A percentile compares a stretch with the other conserved stretches of the same genome.
phyloP scores from a whole-genome alignment of 2,113 vertebrate species.

The Forbesichthys papilliferus region DNA sequence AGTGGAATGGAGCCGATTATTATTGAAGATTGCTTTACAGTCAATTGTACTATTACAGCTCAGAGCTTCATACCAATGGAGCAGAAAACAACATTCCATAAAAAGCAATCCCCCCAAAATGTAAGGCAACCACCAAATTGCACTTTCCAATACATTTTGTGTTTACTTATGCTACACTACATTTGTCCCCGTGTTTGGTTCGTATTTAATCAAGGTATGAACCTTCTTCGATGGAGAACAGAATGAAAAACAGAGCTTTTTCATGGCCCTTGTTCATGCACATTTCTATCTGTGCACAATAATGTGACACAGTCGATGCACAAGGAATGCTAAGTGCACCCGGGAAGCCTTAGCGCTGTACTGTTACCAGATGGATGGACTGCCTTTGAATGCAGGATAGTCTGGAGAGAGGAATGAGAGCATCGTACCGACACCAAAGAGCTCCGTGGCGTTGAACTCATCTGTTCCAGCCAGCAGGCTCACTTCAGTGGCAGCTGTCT shows the following conservation, averaged over 20 bases:
- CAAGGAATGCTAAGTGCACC: constrained; percentile 51
- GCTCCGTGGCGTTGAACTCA: constrained; percentile 94
- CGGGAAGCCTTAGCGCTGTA: constrained; percentile 10
- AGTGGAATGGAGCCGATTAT: too few species aligned
- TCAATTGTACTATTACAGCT: too few species aligned
- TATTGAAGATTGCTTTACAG: too few species aligned
- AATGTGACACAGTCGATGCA: constrained; percentile 39
- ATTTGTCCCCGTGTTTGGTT: too few species aligned
- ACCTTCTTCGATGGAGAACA: constrained; percentile 22
- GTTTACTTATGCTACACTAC: too few species aligned
- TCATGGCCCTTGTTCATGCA: constrained; percentile 28
- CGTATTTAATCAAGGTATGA: too few species aligned
- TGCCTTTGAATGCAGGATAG: constrained; percentile 44
- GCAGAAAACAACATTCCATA: too few species aligned
- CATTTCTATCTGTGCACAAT: constrained; percentile 45
- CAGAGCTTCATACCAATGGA: too few species aligned
- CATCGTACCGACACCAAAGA: constrained; percentile 94
- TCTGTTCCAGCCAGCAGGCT: constrained; percentile 92
- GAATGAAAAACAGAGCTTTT: constrained; percentile 18
- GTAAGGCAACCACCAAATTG: too few species aligned
- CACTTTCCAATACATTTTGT: too few species aligned
- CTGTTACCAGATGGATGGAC: constrained; percentile 46
- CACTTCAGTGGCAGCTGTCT: constrained; percentile 94
- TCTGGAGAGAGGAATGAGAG: constrained; percentile 18
- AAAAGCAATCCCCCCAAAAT: too few species aligned